Conservation (phyloP, 2,888 invertebrate species). For the Heliconius charithonia region DNA sequence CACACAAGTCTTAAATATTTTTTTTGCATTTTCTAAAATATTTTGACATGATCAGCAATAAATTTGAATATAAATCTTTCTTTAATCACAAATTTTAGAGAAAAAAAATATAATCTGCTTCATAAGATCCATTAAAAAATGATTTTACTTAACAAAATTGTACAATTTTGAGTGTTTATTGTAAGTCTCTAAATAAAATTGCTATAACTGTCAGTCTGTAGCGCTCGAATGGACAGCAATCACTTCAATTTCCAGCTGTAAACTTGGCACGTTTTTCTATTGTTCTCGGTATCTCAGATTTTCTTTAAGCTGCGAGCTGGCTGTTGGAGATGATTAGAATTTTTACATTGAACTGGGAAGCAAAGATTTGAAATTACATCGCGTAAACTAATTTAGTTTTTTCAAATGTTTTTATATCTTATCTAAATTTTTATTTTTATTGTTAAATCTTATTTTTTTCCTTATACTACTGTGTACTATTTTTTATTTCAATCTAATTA, state of each 20-base stretch:
- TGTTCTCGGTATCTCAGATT: slow-evolving; percentile 35
- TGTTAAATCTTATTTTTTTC: no score
- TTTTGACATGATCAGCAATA: not conserved
- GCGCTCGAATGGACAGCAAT: slow-evolving; percentile 38
- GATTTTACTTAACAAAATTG: slow-evolving; percentile 2
- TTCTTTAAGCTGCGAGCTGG: slow-evolving; percentile 13
- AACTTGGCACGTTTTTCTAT: slow-evolving; percentile 61
- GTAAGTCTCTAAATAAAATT: slow-evolving; percentile 6
- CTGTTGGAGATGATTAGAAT: slow-evolving; percentile 28
- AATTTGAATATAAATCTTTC: not conserved
- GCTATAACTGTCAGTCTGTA: slow-evolving; percentile 26
- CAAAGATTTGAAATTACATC: slow-evolving; percentile 21
- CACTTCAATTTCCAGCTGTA: slow-evolving; percentile 56
- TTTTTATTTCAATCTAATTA: not conserved
- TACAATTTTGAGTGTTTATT: slow-evolving; percentile 10
- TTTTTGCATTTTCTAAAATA: not conserved
- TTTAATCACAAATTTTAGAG: no score
- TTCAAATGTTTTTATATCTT: not conserved
- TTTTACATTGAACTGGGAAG: slow-evolving; percentile 16
- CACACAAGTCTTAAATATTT: not conserved
- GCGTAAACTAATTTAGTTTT: not conserved
- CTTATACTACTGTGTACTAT: no score
- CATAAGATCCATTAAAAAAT: not conserved
- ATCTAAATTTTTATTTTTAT: no score
- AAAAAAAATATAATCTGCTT: not conserved